Percentiles rank a stretch among this genome's conserved stretches.
These are phyloP conservation scores for Littorina saxatilis DNA, from an alignment of 1,140 invertebrate species.

Conservation along the genomic window DNA sequence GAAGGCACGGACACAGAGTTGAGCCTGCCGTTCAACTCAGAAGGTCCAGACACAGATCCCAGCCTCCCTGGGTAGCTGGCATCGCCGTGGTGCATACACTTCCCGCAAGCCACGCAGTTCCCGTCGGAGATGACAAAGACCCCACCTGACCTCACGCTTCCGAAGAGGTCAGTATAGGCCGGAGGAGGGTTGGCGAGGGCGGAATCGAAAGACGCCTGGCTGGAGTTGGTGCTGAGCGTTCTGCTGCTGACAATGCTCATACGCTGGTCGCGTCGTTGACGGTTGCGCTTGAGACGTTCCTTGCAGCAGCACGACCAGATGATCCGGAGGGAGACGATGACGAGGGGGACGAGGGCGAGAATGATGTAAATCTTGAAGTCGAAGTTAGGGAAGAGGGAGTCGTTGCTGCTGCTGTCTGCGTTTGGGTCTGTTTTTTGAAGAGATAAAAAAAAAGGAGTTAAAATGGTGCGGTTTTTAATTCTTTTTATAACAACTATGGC, in stretches of 20 bases:
- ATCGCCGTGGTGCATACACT: not conserved
- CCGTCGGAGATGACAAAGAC: conserved; percentile 28
- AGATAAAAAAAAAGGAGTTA: not conserved
- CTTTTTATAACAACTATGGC: not conserved
- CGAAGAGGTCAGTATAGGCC: conserved; percentile 25
- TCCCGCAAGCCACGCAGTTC: not conserved
- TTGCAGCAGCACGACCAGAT: conserved; percentile 29
- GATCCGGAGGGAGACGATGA: conserved; percentile 2
- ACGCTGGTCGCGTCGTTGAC: not conserved
- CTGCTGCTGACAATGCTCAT: not conserved
- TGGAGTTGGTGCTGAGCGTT: conserved; percentile 1
- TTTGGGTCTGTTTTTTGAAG: not conserved
- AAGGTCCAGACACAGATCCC: too few relatives aligned
- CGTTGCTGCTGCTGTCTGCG: not conserved
- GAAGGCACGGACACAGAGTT: too few relatives aligned
- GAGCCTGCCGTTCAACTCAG: too few relatives aligned
- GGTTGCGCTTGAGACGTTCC: conserved; percentile 9
- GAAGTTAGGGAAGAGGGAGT: conserved; percentile 21
- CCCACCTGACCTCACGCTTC: not conserved
- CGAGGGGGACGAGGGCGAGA: conserved; percentile 10
- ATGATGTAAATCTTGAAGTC: conserved; percentile 36
- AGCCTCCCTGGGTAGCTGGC: too few relatives aligned
- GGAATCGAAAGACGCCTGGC: not conserved
- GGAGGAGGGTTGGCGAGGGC: conserved; percentile 31
- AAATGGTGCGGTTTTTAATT: not conserved